These are phyloP conservation scores for Tachina fera DNA, from an alignment of 2,888 invertebrate genomes.

Conservation along the genomic window DNA sequence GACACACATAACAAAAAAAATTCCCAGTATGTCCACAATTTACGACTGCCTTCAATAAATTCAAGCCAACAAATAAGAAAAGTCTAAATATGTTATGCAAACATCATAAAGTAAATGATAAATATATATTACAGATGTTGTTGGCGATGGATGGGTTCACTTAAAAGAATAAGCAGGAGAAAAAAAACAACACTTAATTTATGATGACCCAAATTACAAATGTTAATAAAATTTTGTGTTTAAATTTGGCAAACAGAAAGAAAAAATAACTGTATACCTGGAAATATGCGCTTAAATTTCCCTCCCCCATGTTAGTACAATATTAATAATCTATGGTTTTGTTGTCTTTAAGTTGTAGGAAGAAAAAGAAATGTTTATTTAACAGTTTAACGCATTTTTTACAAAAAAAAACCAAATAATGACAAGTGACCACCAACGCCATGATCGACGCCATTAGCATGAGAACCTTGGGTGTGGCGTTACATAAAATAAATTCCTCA, in stretches of 20 bases:
- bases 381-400: conserved; percentile 62
- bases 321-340: conserved; percentile 20
- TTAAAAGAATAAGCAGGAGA: neutral
- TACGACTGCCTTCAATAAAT: conserved; percentile 57
- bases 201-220: conserved; percentile 78
- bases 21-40: conserved; percentile 43
- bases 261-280: conserved; percentile 49
- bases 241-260: conserved; percentile 70
- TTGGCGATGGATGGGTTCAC: conserved; percentile 16
- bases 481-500: conserved; percentile 48
- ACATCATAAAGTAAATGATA: conserved; percentile 38
- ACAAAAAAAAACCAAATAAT: conserved; percentile 14
- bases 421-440: conserved; percentile 43
- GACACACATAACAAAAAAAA: conserved; percentile 44
- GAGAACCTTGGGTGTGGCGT: conserved; percentile 24
- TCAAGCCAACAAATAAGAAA: conserved; percentile 32
- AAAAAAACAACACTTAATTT: conserved; percentile 14
- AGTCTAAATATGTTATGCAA: conserved; percentile 45
- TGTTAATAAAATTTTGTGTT: conserved; percentile 74
- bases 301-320: neutral
- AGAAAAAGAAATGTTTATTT: conserved; percentile 39
- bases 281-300: conserved; percentile 17
- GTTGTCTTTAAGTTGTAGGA: neutral
- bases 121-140: conserved; percentile 26
- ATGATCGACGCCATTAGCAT: neutral